Percentiles rank a stretch among this genome's conserved stretches.
Evolutionary conservation across 1,140 invertebrate species (phyloP).

Genomic region (Conopomorpha cramerella): DNA sequence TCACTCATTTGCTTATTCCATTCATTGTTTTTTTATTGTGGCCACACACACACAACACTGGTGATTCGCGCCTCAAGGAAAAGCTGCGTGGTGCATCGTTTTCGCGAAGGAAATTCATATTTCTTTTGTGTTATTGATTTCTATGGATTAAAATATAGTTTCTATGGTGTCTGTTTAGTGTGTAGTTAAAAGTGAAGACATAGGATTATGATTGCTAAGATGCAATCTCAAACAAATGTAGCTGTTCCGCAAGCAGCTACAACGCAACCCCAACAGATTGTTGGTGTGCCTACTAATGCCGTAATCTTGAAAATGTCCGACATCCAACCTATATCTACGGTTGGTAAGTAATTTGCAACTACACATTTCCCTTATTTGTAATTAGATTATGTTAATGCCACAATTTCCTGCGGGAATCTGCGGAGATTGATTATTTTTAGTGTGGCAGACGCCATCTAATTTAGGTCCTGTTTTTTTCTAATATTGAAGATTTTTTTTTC

Average conservation of each 20-base stretch:
- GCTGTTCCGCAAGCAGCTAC: constrained; percentile 57
- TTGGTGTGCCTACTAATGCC: constrained; percentile 60
- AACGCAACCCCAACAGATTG: constrained; percentile 54
- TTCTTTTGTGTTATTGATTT: too few species aligned
- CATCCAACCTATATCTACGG: constrained; percentile 70
- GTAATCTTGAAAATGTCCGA: constrained; percentile 78
- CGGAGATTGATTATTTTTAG: neutral
- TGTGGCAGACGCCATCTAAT: neutral
- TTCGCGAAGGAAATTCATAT: too few species aligned
- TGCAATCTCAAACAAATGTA: constrained; percentile 60
- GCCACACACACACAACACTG: too few species aligned
- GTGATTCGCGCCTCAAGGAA: too few species aligned
- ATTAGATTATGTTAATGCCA: too few species aligned
- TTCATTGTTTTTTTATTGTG: too few species aligned
- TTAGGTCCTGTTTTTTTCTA: neutral
- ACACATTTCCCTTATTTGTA: constrained; percentile 2
- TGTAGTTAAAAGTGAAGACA: too few species aligned
- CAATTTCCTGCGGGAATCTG: too few species aligned
- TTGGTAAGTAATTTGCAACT: constrained; percentile 59
- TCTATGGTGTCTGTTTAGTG: too few species aligned
- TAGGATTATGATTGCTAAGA: constrained; percentile 53
- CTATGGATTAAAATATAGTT: neutral
- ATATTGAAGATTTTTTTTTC: neutral
- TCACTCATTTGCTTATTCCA: too few species aligned
- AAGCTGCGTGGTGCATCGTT: too few species aligned